phyloP scores from a whole-genome alignment of 2,797 vertebrate species.

The Poecilia gillii region DNA sequence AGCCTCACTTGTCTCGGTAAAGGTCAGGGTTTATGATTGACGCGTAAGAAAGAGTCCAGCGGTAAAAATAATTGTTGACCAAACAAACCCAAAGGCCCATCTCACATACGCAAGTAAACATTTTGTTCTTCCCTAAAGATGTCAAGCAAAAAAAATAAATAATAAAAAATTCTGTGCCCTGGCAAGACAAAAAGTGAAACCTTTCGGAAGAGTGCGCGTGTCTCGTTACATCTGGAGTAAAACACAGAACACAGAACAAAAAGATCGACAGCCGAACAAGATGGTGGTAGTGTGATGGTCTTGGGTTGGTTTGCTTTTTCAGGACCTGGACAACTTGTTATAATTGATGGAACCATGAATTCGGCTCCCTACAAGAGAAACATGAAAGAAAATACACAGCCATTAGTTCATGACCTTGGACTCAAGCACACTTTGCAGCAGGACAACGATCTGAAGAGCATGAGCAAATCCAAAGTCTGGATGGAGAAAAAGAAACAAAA shows the following conservation, averaged over 20 bases:
- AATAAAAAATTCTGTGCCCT: background rate
- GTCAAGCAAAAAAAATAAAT: background rate
- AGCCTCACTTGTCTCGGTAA: background rate
- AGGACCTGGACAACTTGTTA: constrained; percentile 2
- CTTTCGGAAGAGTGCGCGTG: background rate
- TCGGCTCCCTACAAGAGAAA: constrained; percentile 7
- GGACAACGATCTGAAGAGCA: background rate
- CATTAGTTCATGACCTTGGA: background rate
- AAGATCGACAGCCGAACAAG: background rate
- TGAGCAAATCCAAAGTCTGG: background rate
- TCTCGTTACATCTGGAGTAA: background rate
- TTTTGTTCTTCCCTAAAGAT: background rate
- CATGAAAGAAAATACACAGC: constrained; percentile 5
- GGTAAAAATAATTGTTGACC: background rate
- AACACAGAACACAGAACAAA: background rate
- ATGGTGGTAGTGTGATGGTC: background rate
- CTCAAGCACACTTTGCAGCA: background rate
- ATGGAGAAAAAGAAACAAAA: background rate
- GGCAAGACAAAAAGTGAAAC: background rate
- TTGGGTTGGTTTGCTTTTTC: constrained; percentile 5
- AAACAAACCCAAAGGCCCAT: background rate
- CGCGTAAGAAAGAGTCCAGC: background rate
- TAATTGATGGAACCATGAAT: constrained; percentile 3
- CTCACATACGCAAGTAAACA: background rate
- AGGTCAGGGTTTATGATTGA: background rate